These are phyloP conservation scores for Bathynomus jamesi DNA, from an alignment of 1,140 invertebrate genomes.

Conservation along the genomic window DNA sequence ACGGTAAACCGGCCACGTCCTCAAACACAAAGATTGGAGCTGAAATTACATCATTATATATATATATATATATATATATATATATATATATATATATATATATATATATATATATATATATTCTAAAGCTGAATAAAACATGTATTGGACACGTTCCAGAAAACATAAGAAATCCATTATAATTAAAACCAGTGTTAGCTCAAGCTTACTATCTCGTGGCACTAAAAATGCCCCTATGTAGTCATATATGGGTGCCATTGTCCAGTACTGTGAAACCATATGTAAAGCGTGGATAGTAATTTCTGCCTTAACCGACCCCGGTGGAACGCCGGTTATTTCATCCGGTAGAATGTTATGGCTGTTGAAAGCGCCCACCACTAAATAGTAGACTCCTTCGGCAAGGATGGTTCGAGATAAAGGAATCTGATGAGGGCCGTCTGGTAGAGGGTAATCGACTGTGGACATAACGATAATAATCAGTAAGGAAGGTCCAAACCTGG, in stretches of 20 bases:
- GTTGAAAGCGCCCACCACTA: neutral
- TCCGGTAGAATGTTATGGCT: neutral
- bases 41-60: neutral
- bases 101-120: neutral
- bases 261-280: neutral
- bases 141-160: too few relatives aligned
- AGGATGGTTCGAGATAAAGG: neutral
- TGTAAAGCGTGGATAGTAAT: neutral
- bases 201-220: neutral
- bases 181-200: too few relatives aligned
- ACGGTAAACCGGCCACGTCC: slow-evolving; percentile 11
- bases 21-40: slow-evolving; percentile 14
- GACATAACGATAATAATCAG: too few relatives aligned
- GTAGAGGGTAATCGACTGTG: neutral
- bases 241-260: neutral
- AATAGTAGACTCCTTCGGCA: neutral
- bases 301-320: neutral
- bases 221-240: neutral
- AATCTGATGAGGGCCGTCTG: neutral
- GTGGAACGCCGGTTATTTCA: neutral
- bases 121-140: neutral
- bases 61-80: neutral
- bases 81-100: neutral
- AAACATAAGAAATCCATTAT: too few relatives aligned
- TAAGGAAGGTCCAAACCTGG: too few relatives aligned